phyloP scores from a whole-genome alignment of 2,797 vertebrate genomes.

The Alectoris magna region DNA sequence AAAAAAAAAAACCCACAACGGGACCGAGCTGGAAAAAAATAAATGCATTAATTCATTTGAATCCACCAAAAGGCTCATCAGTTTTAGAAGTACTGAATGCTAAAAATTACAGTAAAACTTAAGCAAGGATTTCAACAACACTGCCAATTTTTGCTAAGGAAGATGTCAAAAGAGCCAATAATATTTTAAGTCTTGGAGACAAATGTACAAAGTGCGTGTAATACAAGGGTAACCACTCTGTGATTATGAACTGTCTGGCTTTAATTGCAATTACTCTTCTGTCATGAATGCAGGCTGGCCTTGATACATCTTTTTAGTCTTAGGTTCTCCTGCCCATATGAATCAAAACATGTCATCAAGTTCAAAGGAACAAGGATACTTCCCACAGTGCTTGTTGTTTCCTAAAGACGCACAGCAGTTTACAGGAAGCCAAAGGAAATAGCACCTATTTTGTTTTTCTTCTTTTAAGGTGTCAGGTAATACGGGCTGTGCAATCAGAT shows the following conservation, averaged over 20 bases:
- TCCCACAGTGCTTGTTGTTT: background rate
- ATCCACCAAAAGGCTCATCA: rapidly evolving
- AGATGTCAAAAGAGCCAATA: background rate
- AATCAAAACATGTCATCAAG: background rate
- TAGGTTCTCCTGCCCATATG: background rate
- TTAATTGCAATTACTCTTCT: background rate
- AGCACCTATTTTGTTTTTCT: background rate
- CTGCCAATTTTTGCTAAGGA: background rate
- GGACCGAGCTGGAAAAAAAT: background rate
- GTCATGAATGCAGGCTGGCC: background rate
- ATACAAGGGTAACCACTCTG: rapidly evolving
- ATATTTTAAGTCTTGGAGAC: background rate
- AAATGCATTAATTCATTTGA: background rate
- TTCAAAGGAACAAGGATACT: background rate
- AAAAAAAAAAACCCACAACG: background rate
- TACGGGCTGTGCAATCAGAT: background rate
- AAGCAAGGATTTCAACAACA: background rate
- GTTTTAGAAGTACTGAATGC: background rate
- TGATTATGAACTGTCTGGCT: background rate
- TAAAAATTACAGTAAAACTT: background rate
- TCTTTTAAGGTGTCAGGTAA: background rate
- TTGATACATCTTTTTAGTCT: background rate
- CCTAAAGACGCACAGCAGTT: background rate
- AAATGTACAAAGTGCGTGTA: background rate
- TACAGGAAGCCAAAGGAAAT: background rate